Base-by-base conservation (phyloP, 1,140 invertebrate genomes). In the Eciton burchellii region DNA sequence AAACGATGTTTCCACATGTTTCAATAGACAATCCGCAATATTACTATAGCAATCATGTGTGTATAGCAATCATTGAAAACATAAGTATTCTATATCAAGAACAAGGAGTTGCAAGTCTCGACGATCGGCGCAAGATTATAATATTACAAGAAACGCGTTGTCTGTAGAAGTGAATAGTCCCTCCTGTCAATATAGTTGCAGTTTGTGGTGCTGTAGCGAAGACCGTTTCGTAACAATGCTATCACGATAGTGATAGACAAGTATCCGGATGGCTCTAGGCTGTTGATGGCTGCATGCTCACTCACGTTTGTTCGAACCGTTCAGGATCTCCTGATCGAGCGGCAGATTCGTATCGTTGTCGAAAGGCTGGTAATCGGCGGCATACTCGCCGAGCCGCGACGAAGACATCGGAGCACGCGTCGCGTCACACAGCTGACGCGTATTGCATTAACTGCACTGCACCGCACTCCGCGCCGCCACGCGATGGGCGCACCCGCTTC, bases 331-430 rank as follows among this genome's bases (percentile, higher is more conserved):
- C 60, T 88, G 87, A 29, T 90, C 89, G 54, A 89, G 87, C 19
- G 84, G 71, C 52, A 47, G 45, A 70, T 82, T 89, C 9, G 82
- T 73, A 65, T 91, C 90, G 82, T 92, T 85, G 11, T 90, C 84
- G 65, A 93, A 91, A 41, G 89, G 90, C 77, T 93, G 91, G 84
- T 93, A 92, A 88, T 89, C 89, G 63, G 84, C 82, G 12, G 71
- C 60, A 65, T 85, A 85, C 6, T 89, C 87, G 9, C n/a, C 52
- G 14, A 66, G 41, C 45, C 70, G 84, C 45, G 84, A 83, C 29
- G 89, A 90, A 89, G 72, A 90, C 90, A 91, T 91, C 84, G 87
- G 84, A 68, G 21, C 41, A 19, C 71, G 70, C 43, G 74, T 84
- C 43, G 72, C 63, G 81, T 84, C 84, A 66, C 24, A 52, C 59